These are phyloP conservation scores for Drosophila nebulosa DNA, from an alignment of 1,140 invertebrate species.

Conservation along the genomic window DNA sequence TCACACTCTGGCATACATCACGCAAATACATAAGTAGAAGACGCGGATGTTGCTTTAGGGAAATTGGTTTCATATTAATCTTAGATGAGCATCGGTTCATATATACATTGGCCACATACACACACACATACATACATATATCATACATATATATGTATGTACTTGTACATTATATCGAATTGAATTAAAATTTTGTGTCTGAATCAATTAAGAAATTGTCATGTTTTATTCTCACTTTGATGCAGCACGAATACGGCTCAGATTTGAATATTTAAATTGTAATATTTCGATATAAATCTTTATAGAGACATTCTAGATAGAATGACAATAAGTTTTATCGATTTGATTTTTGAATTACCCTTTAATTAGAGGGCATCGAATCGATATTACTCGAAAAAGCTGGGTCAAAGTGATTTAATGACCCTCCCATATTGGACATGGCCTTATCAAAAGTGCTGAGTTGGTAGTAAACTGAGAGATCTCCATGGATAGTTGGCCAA, in stretches of 20 bases:
- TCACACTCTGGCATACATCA: neutral
- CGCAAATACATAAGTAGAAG: neutral
- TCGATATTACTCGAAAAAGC: neutral
- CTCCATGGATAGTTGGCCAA: neutral
- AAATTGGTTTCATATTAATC: constrained; percentile 2
- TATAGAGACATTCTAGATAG: no score
- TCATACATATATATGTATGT: no score
- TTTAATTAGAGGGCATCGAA: no score
- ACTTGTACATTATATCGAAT: neutral
- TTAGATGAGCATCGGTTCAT: neutral
- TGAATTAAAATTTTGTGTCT: neutral
- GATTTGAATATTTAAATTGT: neutral
- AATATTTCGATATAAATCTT: no score
- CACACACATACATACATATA: neutral
- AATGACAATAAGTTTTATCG: no score
- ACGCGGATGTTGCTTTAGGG: neutral
- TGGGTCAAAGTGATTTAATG: neutral
- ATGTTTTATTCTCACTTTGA: neutral
- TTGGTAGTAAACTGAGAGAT: neutral
- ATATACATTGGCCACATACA: neutral
- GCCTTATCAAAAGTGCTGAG: neutral
- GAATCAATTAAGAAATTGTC: neutral
- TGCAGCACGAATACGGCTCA: neutral
- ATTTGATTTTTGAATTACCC: no score
- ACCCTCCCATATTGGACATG: neutral